Conservation (phyloP, 2,797 vertebrate species). For the Alectoris magna region DNA sequence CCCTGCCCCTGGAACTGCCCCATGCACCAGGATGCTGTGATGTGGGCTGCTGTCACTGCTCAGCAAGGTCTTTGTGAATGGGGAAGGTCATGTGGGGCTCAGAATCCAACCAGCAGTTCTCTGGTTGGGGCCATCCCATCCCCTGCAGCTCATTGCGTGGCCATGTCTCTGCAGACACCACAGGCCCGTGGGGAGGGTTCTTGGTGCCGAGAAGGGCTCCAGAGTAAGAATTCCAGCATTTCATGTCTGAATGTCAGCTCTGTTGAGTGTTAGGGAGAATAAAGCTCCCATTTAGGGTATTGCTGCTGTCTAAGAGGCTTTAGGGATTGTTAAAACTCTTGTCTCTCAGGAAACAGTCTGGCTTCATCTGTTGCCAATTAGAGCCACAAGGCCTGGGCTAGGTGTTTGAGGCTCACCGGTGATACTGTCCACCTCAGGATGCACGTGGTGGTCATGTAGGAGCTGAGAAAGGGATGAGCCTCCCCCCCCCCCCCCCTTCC, state of each 20-base stretch:
- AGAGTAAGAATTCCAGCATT: not conserved
- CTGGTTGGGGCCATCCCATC: not conserved
- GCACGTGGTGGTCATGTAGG: accelerated
- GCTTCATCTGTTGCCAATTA: conserved; percentile 56
- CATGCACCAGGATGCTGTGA: not conserved
- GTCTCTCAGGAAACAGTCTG: conserved; percentile 52
- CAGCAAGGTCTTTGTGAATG: not conserved
- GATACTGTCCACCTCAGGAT: accelerated
- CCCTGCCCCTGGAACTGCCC: not conserved
- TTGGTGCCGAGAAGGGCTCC: not conserved
- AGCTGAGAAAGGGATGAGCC: not conserved
- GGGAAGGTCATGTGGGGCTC: not conserved
- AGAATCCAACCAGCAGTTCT: not conserved
- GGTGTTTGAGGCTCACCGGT: not conserved
- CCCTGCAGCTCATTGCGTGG: not conserved
- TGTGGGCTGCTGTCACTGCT: not conserved
- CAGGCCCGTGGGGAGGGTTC: not conserved
- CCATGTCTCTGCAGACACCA: not conserved
- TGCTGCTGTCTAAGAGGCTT: conserved; percentile 68
- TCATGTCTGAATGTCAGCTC: conserved; percentile 34
- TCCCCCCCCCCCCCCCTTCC: too few relatives aligned
- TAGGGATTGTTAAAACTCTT: conserved; percentile 64
- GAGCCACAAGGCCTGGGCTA: not conserved
- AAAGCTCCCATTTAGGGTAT: conserved; percentile 67
- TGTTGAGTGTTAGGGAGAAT: conserved; percentile 20